Conservation (phyloP, 2,888 invertebrate species). For the Blastobasis adustella region DNA sequence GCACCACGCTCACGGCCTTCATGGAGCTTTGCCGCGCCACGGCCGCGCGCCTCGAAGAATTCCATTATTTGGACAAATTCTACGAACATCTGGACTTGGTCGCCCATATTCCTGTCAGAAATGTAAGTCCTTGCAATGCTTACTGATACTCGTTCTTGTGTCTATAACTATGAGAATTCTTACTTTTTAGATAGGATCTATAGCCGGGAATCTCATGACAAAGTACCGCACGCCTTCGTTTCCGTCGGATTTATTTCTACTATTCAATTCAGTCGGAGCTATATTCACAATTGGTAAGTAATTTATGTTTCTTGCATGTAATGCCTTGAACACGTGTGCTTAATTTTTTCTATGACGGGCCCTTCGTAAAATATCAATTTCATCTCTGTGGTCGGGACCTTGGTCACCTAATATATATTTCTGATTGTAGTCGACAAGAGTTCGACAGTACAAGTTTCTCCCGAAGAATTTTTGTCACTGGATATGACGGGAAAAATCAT, state of each 20-base stretch:
- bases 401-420: too few relatives aligned
- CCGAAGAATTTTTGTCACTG: constrained; percentile 37
- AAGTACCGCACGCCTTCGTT: constrained; percentile 80
- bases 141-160: not conserved
- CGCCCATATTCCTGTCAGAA: constrained; percentile 82
- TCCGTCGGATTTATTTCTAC: constrained; percentile 80
- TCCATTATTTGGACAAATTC: constrained; percentile 74
- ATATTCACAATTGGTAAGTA: constrained; percentile 37
- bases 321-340: too few relatives aligned
- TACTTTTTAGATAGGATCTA: constrained; percentile 69
- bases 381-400: too few relatives aligned
- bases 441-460: constrained; percentile 27
- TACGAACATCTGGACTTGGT: constrained; percentile 79
- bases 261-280: constrained; percentile 49
- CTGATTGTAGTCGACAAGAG: constrained; percentile 53
- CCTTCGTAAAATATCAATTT: too few relatives aligned
- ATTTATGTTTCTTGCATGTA: too few relatives aligned
- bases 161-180: not conserved
- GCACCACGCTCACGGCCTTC: constrained; percentile 35
- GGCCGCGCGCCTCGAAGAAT: constrained; percentile 60
- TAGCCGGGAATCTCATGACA: constrained; percentile 82
- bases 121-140: constrained; percentile 70
- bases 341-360: too few relatives aligned
- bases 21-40: constrained; percentile 58
- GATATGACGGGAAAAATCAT: constrained; percentile 49